A percentile compares a stretch with the other conserved stretches of the same genome.
phyloP scores from a whole-genome alignment of 2,797 vertebrate genomes.

The Rhabdomys pumilio region DNA sequence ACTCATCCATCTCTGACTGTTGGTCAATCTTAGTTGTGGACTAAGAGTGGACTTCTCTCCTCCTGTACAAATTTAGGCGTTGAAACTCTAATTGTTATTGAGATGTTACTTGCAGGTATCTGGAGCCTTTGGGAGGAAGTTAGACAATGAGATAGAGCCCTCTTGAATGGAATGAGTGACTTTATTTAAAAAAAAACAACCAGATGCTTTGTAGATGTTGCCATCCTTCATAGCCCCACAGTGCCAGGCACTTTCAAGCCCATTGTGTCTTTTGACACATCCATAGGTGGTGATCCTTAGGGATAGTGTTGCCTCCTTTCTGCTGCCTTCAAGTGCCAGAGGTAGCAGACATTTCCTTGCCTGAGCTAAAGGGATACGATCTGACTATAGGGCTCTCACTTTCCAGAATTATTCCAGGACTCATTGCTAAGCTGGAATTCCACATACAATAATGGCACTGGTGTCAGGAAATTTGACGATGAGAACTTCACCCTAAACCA shows the following conservation, averaged over 20 bases:
- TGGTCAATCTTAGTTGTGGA: neutral
- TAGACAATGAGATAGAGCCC: neutral
- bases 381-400: neutral
- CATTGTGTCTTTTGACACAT: neutral
- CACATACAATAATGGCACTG: neutral
- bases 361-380: neutral
- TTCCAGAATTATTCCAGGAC: neutral
- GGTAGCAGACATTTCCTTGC: neutral
- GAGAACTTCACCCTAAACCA: neutral
- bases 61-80: neutral
- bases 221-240: neutral
- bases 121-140: neutral
- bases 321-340: neutral
- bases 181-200: neutral
- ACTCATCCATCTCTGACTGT: neutral
- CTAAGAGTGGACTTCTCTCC: too few relatives aligned
- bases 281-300: neutral
- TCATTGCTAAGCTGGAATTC: neutral
- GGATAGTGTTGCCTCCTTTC: neutral
- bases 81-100: neutral
- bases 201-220: neutral
- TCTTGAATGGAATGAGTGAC: neutral
- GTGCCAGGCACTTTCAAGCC: too few relatives aligned
- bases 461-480: neutral
- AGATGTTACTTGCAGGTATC: neutral